Percentiles rank a stretch among this genome's conserved stretches.
Evolutionary conservation across 2,888 invertebrate species (phyloP).

Genomic region (Synanthedon myopaeformis): DNA sequence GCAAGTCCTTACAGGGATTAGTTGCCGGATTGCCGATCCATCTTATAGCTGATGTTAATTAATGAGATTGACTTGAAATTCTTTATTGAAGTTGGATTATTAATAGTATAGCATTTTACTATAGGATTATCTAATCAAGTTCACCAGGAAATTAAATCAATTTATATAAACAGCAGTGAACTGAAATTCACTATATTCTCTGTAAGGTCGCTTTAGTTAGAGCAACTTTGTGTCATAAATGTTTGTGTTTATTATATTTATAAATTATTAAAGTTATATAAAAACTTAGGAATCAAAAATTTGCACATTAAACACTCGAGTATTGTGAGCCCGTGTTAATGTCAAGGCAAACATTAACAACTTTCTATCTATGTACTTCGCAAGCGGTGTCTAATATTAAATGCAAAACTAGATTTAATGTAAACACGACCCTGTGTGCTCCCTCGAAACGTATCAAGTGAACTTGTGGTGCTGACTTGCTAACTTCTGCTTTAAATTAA

Average conservation of each 20-base stretch:
- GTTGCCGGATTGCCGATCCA: not conserved
- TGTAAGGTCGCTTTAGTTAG: no score
- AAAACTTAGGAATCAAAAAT: no score
- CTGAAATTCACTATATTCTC: no score
- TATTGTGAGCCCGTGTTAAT: constrained; percentile 9
- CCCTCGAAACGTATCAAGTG: not conserved
- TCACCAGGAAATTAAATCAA: no score
- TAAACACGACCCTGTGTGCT: not conserved
- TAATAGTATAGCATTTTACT: no score
- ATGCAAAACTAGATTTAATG: not conserved
- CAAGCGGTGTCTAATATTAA: not conserved
- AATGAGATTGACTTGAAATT: not conserved
- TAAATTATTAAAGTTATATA: no score
- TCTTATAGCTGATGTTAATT: not conserved
- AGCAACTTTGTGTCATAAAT: no score
- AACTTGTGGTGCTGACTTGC: not conserved
- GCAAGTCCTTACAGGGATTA: not conserved
- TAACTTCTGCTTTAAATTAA: not conserved
- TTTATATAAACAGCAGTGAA: no score
- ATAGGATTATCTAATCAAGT: no score
- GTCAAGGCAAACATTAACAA: constrained; percentile 11
- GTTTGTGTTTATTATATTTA: no score
- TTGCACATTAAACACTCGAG: not conserved
- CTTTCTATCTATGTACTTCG: not conserved
- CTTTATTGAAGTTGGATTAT: not conserved